Conservation (phyloP, 2,113 vertebrate species). For the Crypturellus undulatus region DNA sequence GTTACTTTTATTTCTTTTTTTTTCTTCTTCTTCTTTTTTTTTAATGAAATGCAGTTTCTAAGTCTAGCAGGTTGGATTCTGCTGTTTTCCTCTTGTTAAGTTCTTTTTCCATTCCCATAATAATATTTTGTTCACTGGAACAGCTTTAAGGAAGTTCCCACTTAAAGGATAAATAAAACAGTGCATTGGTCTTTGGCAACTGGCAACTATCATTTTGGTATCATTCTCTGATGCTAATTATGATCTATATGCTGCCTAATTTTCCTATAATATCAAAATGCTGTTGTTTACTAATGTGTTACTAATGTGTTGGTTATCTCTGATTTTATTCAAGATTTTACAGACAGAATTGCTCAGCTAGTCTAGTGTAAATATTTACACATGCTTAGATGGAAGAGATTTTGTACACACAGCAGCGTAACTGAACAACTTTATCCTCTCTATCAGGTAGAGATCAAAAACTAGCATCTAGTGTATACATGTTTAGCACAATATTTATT, state of each 20-base stretch:
- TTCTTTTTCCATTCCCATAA: not conserved
- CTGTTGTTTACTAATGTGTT: not conserved
- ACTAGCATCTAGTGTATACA: not conserved
- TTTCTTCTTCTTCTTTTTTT: not conserved
- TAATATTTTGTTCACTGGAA: not conserved
- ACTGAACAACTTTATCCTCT: constrained; percentile 78
- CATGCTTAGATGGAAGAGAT: constrained; percentile 81
- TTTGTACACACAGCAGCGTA: constrained; percentile 51
- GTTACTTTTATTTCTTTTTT: not conserved
- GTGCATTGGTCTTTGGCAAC: not conserved
- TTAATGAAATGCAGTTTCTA: not conserved
- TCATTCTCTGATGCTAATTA: not conserved
- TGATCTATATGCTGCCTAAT: not conserved
- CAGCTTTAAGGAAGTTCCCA: not conserved
- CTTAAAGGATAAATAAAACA: not conserved
- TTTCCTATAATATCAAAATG: not conserved
- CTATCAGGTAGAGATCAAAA: constrained; percentile 76
- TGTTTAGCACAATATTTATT: not conserved
- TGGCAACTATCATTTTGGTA: not conserved
- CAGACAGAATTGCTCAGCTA: constrained; percentile 65
- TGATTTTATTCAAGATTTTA: constrained; percentile 65
- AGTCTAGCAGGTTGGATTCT: not conserved
- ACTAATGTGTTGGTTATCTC: not conserved
- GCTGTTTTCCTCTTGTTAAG: not conserved
- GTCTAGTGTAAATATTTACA: constrained; percentile 76